phyloP scores from a whole-genome alignment of 2,113 vertebrate species.

The Platysternon megacephalum region DNA sequence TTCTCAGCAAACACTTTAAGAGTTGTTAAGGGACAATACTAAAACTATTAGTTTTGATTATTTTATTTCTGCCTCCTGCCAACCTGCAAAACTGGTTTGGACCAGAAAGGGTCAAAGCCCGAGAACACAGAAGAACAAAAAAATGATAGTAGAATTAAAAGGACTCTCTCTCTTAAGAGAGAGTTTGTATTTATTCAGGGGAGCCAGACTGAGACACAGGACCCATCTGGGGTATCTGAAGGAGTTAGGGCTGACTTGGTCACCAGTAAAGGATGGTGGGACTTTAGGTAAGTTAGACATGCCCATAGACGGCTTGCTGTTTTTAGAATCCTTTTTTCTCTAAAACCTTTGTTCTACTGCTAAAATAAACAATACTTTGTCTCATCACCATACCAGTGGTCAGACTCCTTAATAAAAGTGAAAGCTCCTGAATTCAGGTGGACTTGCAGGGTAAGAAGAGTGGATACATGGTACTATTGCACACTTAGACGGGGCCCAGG shows the following conservation, averaged over 20 bases:
- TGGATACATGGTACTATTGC: too few species aligned
- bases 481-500: too few species aligned
- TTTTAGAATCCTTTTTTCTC: background rate
- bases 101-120: background rate
- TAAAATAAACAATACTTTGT: background rate
- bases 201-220: too few species aligned
- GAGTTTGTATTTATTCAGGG: too few species aligned
- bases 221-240: background rate
- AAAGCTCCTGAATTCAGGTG: too few species aligned
- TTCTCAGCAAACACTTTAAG: too few species aligned
- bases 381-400: background rate
- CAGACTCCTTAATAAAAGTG: too few species aligned
- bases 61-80: background rate
- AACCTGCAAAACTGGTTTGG: background rate
- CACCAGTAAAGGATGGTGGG: background rate
- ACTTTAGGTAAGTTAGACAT: background rate
- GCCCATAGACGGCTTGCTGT: background rate
- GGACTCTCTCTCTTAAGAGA: background rate
- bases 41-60: background rate
- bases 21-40: too few species aligned
- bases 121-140: background rate
- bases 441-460: too few species aligned
- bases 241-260: background rate
- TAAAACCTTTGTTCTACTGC: rapidly evolving
- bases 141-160: background rate